Percentiles rank a stretch among this genome's conserved stretches.
These are phyloP conservation scores for Caligus rogercresseyi DNA, from an alignment of 1,140 invertebrate genomes.

Conservation along the genomic window DNA sequence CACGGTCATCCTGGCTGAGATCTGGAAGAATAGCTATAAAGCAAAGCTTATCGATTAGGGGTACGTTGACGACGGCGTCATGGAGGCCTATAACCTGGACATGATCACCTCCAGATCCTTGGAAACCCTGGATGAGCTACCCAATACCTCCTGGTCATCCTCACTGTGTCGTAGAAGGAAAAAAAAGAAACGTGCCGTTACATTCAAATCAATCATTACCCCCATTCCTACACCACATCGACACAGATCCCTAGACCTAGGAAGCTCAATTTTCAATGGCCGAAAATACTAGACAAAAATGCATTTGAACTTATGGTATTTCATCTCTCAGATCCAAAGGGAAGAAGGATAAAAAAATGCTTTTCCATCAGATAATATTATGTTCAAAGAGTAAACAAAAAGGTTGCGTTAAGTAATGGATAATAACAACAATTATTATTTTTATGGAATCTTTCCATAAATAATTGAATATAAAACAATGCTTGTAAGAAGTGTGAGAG, in stretches of 20 bases:
- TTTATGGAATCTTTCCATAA: no score
- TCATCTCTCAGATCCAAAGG: no score
- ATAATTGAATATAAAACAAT: no score
- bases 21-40: constrained; percentile 96
- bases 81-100: constrained; percentile 39
- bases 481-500: no score
- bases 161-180: neutral
- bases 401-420: no score
- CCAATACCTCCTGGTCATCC: neutral
- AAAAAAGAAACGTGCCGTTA: neutral
- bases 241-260: neutral
- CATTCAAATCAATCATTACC: neutral
- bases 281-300: neutral
- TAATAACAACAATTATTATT: no score
- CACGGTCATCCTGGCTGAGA: constrained; percentile 84
- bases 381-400: no score
- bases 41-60: constrained; percentile 29
- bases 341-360: no score
- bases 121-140: constrained; percentile 1
- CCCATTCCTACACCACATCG: neutral
- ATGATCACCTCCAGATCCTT: neutral
- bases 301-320: no score
- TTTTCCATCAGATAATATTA: no score
- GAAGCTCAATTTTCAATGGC: neutral
- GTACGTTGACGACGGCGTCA: constrained; percentile 33